Conservation (phyloP, 2,888 invertebrate genomes). For the Gryllus longicercus region DNA sequence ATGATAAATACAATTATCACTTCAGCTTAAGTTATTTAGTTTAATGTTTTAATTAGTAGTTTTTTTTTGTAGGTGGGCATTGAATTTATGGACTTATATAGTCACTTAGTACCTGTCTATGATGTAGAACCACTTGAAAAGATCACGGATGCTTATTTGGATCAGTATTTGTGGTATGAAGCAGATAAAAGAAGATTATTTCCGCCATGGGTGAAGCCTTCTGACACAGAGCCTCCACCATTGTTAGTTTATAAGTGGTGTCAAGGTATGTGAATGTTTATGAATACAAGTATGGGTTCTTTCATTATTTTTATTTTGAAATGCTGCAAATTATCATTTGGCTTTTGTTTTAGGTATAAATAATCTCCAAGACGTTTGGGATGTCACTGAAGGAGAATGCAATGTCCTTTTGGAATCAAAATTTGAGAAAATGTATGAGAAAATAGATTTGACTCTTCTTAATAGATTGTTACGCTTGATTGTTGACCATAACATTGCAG, state of each 20-base stretch:
- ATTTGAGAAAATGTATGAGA: constrained; percentile 99
- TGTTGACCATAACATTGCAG: constrained; percentile 99
- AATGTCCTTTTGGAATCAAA: constrained; percentile 95
- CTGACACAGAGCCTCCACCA: constrained; percentile 95
- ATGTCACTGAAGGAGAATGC: constrained; percentile 97
- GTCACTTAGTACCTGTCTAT: constrained; percentile 97
- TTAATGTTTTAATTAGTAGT: neutral
- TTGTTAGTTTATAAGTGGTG: constrained; percentile 97
- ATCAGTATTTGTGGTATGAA: constrained; percentile 99
- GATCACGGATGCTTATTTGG: constrained; percentile 98
- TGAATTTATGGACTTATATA: constrained; percentile 99
- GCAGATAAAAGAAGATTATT: constrained; percentile 95
- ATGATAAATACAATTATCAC: neutral
- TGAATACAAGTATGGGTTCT: neutral
- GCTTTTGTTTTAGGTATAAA: constrained; percentile 68
- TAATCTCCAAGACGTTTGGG: constrained; percentile 98
- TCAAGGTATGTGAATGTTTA: constrained; percentile 64
- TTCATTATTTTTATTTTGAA: neutral
- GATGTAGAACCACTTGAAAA: constrained; percentile 99
- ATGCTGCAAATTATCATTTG: neutral
- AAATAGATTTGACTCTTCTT: constrained; percentile 96
- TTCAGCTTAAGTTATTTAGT: neutral
- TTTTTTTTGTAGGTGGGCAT: constrained; percentile 74
- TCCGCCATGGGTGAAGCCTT: constrained; percentile 99
- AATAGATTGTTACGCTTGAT: constrained; percentile 94